Base-by-base conservation (phyloP, 2,888 invertebrate species). In the Bruchidius siliquastri region DNA sequence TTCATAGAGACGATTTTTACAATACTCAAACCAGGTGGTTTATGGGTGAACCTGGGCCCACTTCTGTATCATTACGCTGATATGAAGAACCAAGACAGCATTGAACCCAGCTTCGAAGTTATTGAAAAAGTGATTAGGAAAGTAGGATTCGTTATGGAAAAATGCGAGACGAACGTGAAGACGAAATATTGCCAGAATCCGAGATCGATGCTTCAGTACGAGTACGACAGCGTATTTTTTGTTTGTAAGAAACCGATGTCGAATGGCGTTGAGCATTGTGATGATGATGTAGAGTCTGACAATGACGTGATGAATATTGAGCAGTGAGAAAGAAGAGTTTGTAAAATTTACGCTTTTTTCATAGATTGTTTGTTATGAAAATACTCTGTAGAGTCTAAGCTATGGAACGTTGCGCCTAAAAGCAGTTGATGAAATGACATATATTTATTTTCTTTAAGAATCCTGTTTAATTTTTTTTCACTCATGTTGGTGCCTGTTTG, bases 171-270 rank as follows among this genome's bases (percentile, higher is more conserved):
- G 0, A 92, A 92, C 20, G 88, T 97, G 0, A 93, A 92, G 82
- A 95, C 96, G 67, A 93, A 94, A 81, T 98, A 98, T 86, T 95
- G 97, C 4, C 97, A 97, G 86, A 98, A 98, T 86, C 92, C 94
- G 0, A 90, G 92, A 76, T 97, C 97, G 0, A 97, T 98, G 97
- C 89, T 98, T 81, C 94, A 95, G 80, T 95, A 96, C 81, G 93
- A 95, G 82, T 98, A 98, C 82, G 92, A 94, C 82, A 97, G 97
- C 73, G 93, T 97, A 0, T 97, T 95, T 87, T 96, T 98, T 86
- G 94, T 97, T 0, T 97, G 96, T 81, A 90, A 92, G 80, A 98
- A 98, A 84, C 68, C 68, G 8, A 1, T 68, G 49, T 49, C 49
- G 18, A 49, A 49, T 49, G 49, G 49, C 1, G 13, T 18, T 8